These are phyloP conservation scores for Hanleya hanleyi DNA, from an alignment of 2,888 invertebrate genomes.

Conservation along the genomic window DNA sequence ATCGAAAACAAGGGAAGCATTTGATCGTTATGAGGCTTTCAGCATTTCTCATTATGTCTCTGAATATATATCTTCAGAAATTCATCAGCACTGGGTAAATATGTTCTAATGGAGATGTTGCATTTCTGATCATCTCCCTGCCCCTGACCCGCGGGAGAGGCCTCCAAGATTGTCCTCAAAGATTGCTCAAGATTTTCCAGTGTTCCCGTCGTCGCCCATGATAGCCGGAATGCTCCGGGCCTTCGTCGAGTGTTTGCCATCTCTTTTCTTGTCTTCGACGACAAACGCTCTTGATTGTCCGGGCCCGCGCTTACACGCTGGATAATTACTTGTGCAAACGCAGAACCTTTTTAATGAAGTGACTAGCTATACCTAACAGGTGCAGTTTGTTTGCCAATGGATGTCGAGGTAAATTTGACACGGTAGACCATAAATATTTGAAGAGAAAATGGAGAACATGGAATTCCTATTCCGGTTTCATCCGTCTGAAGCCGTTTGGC, in stretches of 20 bases:
- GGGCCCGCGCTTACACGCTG: neutral
- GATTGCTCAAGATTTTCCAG: no score
- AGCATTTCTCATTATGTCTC: no score
- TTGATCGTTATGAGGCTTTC: neutral
- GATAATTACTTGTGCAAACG: constrained; percentile 7
- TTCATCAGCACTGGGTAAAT: constrained; percentile 11
- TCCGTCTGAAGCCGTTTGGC: no score
- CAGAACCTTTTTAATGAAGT: constrained; percentile 5
- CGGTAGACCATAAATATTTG: constrained; percentile 2
- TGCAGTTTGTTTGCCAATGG: neutral
- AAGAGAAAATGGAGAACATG: constrained; percentile 2
- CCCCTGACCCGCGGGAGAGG: neutral
- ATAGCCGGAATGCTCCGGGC: no score
- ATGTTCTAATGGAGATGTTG: constrained; percentile 7
- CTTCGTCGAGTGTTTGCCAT: neutral
- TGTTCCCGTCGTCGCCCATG: no score
- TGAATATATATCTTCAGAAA: no score
- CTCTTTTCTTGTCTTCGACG: neutral
- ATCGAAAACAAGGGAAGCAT: neutral
- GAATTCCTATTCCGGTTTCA: neutral
- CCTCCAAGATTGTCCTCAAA: neutral
- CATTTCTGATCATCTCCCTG: neutral
- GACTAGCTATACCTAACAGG: neutral
- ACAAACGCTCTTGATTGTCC: neutral
- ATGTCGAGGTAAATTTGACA: constrained; percentile 10